Evolutionary conservation across 2,113 vertebrate genomes (phyloP).

Genomic region (Uria lomvia): DNA sequence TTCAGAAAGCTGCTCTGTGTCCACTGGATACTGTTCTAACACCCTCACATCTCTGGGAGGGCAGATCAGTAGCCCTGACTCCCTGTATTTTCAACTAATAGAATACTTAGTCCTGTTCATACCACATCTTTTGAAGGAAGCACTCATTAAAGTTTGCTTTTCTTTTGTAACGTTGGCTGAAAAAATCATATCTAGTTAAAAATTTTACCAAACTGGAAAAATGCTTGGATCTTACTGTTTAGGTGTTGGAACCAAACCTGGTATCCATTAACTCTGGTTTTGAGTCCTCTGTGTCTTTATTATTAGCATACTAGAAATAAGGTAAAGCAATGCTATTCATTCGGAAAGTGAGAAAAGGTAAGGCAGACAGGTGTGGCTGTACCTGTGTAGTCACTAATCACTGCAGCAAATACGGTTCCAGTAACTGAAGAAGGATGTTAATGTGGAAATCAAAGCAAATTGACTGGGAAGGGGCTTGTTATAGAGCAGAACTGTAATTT

Average conservation of each 20-base stretch:
- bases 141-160: not conserved
- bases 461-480: not conserved
- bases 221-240: not conserved
- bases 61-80: not conserved
- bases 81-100: not conserved
- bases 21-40: not conserved
- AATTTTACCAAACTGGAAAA: not conserved
- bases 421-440: not conserved
- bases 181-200: not conserved
- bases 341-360: not conserved
- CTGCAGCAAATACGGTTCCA: not conserved
- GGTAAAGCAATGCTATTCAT: not conserved
- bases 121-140: not conserved
- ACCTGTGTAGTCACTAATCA: not conserved
- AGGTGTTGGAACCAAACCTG: not conserved
- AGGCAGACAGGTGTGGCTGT: not conserved
- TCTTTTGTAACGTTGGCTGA: not conserved
- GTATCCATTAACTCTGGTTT: not conserved
- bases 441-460: not conserved
- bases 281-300: rapidly evolving
- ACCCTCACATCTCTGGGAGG: not conserved
- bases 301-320: not conserved
- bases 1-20: not conserved
- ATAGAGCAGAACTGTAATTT: not conserved
- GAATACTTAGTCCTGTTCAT: not conserved